Conservation (phyloP, 2,797 vertebrate genomes). For the Neosalanx taihuensis region DNA sequence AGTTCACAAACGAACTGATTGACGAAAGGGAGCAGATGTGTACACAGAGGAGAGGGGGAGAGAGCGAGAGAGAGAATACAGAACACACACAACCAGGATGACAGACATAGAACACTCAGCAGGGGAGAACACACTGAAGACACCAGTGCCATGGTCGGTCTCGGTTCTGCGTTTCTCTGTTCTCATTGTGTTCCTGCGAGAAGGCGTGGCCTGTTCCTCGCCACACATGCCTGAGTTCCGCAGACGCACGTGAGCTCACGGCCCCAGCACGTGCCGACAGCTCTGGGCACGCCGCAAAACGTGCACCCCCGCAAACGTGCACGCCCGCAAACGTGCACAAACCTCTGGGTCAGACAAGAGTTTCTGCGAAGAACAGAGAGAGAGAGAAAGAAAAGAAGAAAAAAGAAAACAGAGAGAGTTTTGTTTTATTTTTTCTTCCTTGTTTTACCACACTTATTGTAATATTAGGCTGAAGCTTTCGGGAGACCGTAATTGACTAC, state of each 20-base stretch:
- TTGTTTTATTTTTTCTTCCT: constrained; percentile 16
- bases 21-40: no score
- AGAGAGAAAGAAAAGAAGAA: constrained; percentile 8
- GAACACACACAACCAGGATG: no score
- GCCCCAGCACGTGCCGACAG: constrained; percentile 20
- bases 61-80: no score
- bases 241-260: constrained; percentile 32
- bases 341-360: background rate
- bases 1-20: no score
- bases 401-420: background rate
- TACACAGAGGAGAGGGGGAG: no score
- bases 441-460: constrained; percentile 25
- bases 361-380: background rate
- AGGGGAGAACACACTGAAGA: no score
- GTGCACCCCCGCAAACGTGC: background rate
- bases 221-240: constrained; percentile 26
- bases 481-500: constrained; percentile 22
- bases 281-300: constrained; percentile 9
- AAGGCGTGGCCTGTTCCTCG: constrained; percentile 12
- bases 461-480: constrained; percentile 27
- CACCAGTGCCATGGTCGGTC: no score
- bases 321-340: constrained; percentile 1
- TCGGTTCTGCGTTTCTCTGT: no score
- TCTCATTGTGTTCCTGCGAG: constrained; percentile 6
- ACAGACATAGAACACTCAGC: no score